phyloP scores from a whole-genome alignment of 2,888 invertebrate species.

The Liodrosophila aerea region DNA sequence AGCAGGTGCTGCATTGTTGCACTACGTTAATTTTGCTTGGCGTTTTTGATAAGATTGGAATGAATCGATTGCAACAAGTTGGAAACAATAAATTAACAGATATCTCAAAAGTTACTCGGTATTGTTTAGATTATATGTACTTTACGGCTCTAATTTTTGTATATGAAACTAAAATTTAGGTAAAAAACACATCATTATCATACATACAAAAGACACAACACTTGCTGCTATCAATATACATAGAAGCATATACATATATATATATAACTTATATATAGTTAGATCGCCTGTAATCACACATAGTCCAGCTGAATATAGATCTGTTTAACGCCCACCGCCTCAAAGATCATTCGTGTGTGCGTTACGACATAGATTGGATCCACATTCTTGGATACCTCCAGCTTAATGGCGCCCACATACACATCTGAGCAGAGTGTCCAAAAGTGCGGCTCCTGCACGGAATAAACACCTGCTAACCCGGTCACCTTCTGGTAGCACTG shows the following conservation, averaged over 20 bases:
- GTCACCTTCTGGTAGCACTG: constrained; percentile 95
- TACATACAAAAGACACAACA: constrained; percentile 35
- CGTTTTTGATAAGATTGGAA: constrained; percentile 54
- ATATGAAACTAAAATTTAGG: constrained; percentile 47
- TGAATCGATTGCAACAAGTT: constrained; percentile 64
- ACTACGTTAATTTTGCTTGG: constrained; percentile 44
- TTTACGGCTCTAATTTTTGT: constrained; percentile 44
- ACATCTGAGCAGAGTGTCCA: constrained; percentile 98
- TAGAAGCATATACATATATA: constrained; percentile 19
- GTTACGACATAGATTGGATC: constrained; percentile 96
- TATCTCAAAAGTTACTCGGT: constrained; percentile 32
- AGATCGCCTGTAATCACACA: constrained; percentile 83
- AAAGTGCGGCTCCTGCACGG: constrained; percentile 98
- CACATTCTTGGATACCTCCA: constrained; percentile 96
- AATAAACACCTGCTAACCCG: constrained; percentile 95
- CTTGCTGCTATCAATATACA: constrained; percentile 56
- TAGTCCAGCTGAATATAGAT: constrained; percentile 97
- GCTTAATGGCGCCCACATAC: constrained; percentile 95
- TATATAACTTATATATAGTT: constrained; percentile 7
- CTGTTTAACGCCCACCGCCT: constrained; percentile 94
- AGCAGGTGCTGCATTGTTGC: constrained; percentile 47
- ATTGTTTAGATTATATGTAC: constrained; percentile 41
- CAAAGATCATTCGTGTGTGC: constrained; percentile 96
- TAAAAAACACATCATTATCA: constrained; percentile 41
- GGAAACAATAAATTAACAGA: constrained; percentile 64